phyloP scores from a whole-genome alignment of 2,888 invertebrate species.

The Orthosia gracilis region DNA sequence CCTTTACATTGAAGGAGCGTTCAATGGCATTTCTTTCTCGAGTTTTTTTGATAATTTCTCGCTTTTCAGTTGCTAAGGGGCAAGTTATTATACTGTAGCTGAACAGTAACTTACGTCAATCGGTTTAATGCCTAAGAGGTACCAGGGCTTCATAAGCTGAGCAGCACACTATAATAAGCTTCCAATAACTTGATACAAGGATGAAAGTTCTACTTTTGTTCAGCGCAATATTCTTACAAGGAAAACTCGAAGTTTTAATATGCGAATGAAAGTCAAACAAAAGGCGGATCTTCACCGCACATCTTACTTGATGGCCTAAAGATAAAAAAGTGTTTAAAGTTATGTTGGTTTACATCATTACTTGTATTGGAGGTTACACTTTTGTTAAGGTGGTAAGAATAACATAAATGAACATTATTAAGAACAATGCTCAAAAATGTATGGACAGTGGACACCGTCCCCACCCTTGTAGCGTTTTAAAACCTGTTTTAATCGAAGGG shows the following conservation, averaged over 20 bases:
- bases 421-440: too few species aligned
- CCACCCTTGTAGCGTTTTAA: too few species aligned
- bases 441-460: too few species aligned
- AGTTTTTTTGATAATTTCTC: neutral
- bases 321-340: neutral
- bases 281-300: slow-evolving; percentile 7
- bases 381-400: neutral
- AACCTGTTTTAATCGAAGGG: too few species aligned
- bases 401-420: too few species aligned
- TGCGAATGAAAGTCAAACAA: slow-evolving; percentile 40
- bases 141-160: slow-evolving; percentile 40
- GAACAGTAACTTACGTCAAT: too few species aligned
- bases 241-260: slow-evolving; percentile 40
- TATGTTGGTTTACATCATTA: neutral
- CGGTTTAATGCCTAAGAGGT: neutral
- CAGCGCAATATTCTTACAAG: slow-evolving; percentile 38
- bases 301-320: slow-evolving; percentile 22
- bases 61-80: neutral
- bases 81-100: neutral
- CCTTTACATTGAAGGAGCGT: neutral
- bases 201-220: slow-evolving; percentile 28
- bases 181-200: slow-evolving; percentile 21
- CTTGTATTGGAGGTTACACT: neutral
- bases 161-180: slow-evolving; percentile 9
- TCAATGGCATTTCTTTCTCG: neutral